Percentiles rank a stretch among this genome's conserved stretches.
Conservation (phyloP, 2,113 vertebrate genomes). For the Caloenas nicobarica region DNA sequence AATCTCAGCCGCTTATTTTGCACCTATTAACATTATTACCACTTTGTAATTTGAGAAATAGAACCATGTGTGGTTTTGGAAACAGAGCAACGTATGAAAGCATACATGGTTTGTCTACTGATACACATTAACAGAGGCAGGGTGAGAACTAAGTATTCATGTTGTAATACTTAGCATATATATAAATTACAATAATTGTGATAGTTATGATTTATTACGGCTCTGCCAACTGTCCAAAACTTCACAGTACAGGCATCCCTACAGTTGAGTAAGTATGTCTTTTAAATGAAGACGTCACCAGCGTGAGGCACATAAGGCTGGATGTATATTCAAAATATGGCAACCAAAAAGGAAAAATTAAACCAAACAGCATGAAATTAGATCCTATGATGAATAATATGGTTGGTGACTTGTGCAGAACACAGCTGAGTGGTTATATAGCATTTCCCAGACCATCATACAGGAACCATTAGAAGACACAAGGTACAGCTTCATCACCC, state of each 20-base stretch:
- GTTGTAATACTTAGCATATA: not conserved
- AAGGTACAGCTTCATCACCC: not conserved
- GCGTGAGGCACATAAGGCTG: not conserved
- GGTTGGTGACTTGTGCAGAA: not conserved
- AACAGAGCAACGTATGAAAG: not conserved
- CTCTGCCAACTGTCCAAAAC: not conserved
- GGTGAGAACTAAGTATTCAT: not conserved
- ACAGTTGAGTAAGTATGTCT: not conserved
- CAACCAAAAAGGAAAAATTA: constrained; percentile 10
- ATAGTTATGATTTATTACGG: not conserved
- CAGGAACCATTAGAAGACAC: not conserved
- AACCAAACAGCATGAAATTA: not conserved
- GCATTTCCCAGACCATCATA: not conserved
- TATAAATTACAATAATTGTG: not conserved
- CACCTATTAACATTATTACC: not conserved
- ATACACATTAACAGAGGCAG: not conserved
- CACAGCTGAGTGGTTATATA: not conserved
- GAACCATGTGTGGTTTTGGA: not conserved
- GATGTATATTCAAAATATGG: not conserved
- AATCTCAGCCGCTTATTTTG: not conserved
- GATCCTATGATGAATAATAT: not conserved
- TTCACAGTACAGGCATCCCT: not conserved
- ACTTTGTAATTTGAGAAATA: not conserved
- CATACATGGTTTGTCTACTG: not conserved
- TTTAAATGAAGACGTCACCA: not conserved